Conservation (phyloP, 2,797 vertebrate genomes). For the Macropodus opercularis region DNA sequence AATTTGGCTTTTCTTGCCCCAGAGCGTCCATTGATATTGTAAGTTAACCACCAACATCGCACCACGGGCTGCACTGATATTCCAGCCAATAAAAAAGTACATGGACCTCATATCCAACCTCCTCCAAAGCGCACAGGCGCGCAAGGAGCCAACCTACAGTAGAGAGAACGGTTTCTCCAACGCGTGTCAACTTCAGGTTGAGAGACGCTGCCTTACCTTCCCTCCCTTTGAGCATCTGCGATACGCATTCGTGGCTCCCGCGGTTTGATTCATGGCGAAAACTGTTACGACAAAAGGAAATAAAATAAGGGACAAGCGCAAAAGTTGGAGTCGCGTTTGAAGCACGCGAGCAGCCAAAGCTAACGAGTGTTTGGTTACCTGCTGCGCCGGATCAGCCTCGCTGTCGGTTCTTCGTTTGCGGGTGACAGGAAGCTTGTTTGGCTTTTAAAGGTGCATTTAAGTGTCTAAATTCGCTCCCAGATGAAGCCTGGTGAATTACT, state of each 20-base stretch:
- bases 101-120: not conserved
- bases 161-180: too few relatives aligned
- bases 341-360: not conserved
- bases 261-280: slow-evolving; percentile 93
- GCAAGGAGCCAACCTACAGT: not conserved
- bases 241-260: slow-evolving; percentile 90
- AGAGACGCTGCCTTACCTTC: slow-evolving; percentile 83
- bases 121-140: slow-evolving; percentile 26
- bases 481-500: slow-evolving; percentile 31
- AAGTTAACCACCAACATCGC: not conserved
- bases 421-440: slow-evolving; percentile 2
- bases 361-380: slow-evolving; percentile 31
- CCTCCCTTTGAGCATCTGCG: slow-evolving; percentile 89
- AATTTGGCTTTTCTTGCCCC: not conserved
- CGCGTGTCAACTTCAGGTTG: slow-evolving; percentile 26
- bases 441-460: not conserved
- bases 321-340: slow-evolving; percentile 1
- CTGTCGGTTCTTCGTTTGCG: slow-evolving; percentile 4
- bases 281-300: slow-evolving; percentile 44
- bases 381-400: not conserved
- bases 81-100: not conserved
- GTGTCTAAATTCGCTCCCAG: not conserved
- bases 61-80: not conserved
- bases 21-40: not conserved
- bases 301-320: not conserved